Evolutionary conservation across 2,113 vertebrate species (phyloP), one percentile per base, ranked within the genome.

Genomic region (Hippocampus mohnikei): DNA sequence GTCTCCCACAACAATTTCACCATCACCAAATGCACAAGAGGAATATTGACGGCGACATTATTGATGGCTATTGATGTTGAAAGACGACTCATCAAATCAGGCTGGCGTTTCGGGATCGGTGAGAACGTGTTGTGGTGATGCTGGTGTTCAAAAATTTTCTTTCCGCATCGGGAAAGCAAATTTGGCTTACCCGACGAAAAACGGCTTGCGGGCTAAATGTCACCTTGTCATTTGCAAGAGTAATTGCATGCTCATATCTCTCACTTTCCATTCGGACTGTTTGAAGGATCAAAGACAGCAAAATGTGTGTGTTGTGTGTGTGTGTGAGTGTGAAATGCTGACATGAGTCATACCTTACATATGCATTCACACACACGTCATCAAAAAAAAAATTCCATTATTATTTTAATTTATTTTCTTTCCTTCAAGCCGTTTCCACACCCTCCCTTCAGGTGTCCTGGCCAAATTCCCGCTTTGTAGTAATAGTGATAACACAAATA

Each of bases 381-480:
- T 75, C 64, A 70, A 42, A 70, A 56, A 77, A 53, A 79, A 8
- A 20, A 6, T 6, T 16, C 27, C 67, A 25, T n/a, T 5, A 9
- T 66, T 67, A n/a, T 52, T 33, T 66, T 37, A 13, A 33, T 79
- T 67, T 79, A 33, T 75, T 71, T 48, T 62, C 63, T 66, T 59
- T 20, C 60, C 41, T 69, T 67, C 73, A 23, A 60, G 65, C 53
- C 25, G 46, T 70, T 69, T 88, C 74, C 87, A 77, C 71, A 83
- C 79, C 79, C 82, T 81, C 77, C 78, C 87, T 55, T 72, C 82
- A 88, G 88, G 88, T 91, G 88, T 90, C 81, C 85, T 81, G 77
- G 67, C 75, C 82, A 81, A 73, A 75, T 87, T 88, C 79, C 59
- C 77, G 76, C 78, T 79, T 72, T 86, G 71, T 84, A 87, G 87